Conservation (phyloP, 1,140 invertebrate species). For the Akabosia matsudoensis region DNA sequence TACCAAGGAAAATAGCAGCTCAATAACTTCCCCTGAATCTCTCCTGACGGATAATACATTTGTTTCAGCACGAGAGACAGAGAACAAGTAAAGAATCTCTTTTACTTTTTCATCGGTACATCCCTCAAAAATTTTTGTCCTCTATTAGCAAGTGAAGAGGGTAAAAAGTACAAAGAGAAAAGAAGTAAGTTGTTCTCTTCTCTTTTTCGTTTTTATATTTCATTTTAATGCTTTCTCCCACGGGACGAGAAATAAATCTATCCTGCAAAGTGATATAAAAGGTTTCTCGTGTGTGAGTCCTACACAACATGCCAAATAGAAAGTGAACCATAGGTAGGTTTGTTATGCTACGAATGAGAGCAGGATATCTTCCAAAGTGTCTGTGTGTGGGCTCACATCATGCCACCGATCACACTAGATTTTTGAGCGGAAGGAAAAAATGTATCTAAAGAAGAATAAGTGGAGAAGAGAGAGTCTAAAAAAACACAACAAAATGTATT, state of each 20-base stretch:
- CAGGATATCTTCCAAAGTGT: too few relatives aligned
- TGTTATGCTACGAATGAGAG: too few relatives aligned
- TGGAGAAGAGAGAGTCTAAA: background rate
- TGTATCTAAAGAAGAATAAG: background rate
- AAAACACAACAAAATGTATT: too few relatives aligned
- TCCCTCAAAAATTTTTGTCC: conserved; percentile 27
- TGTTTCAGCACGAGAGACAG: background rate
- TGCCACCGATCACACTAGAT: too few relatives aligned
- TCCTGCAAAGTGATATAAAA: conserved; percentile 9
- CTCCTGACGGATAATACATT: background rate
- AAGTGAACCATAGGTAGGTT: too few relatives aligned
- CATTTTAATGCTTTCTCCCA: conserved; percentile 45
- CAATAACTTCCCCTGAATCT: background rate
- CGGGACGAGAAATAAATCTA: conserved; percentile 42
- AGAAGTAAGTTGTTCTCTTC: conserved; percentile 15
- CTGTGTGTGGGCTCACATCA: too few relatives aligned
- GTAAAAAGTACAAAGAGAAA: background rate
- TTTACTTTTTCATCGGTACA: background rate
- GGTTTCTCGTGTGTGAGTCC: too few relatives aligned
- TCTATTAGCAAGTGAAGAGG: background rate
- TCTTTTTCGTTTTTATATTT: conserved; percentile 44
- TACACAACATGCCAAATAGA: too few relatives aligned
- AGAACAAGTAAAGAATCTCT: background rate
- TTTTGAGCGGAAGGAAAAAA: background rate
- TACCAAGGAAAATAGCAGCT: background rate